Evolutionary conservation across 2,797 vertebrate species (phyloP).

Genomic region (Microhierax caerulescens): DNA sequence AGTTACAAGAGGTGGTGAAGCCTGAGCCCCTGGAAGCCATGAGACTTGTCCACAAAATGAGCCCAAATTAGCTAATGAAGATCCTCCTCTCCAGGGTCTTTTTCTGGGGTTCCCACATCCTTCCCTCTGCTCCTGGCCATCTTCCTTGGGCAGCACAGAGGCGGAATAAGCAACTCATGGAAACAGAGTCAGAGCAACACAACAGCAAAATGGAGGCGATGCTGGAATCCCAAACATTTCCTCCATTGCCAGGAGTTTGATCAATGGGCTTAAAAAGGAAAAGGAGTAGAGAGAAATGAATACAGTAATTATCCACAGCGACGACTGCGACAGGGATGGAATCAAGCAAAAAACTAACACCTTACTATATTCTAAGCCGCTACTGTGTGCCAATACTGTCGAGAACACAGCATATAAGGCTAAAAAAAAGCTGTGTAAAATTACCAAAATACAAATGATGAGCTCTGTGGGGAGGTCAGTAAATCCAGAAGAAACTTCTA

Average conservation of each 20-base stretch:
- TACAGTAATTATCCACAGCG: neutral
- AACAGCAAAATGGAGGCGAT: neutral
- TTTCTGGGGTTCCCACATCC: neutral
- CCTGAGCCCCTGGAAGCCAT: neutral
- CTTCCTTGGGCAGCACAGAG: neutral
- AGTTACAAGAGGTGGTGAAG: neutral
- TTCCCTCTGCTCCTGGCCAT: neutral
- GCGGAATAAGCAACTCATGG: neutral
- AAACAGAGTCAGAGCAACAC: neutral
- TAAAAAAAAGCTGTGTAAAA: neutral
- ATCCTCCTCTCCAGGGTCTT: neutral
- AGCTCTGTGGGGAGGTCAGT: neutral
- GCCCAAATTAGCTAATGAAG: neutral
- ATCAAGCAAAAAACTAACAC: neutral
- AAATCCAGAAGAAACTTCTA: neutral
- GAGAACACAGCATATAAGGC: neutral
- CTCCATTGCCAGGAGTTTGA: neutral
- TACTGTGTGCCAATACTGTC: neutral
- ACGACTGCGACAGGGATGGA: neutral
- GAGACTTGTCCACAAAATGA: neutral
- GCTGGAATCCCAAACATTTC: fast-evolving
- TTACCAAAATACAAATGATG: neutral
- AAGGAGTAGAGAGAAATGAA: neutral
- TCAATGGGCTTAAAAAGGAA: neutral
- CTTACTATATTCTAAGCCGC: neutral